These are phyloP conservation scores for Rhagium mordax DNA, from an alignment of 2,888 invertebrate species.

Conservation along the genomic window DNA sequence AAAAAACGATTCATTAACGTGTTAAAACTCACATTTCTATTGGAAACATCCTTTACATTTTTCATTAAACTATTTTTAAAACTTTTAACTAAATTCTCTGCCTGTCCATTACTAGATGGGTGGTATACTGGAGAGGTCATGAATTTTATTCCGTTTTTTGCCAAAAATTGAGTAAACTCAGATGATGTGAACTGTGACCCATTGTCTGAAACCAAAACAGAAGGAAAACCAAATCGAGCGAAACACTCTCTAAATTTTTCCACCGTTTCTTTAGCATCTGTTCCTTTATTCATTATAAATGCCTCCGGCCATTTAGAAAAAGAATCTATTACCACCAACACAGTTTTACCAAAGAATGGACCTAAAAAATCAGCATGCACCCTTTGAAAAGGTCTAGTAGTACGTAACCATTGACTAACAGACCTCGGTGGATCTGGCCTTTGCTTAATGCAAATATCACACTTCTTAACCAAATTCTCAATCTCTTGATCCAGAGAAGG, in stretches of 20 bases:
- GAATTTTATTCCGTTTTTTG: neutral
- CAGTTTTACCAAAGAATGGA: constrained; percentile 20
- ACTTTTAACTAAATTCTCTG: constrained; percentile 15
- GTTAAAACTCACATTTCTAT: constrained; percentile 23
- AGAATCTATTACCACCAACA: constrained; percentile 25
- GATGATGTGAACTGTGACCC: neutral
- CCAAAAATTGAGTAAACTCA: neutral
- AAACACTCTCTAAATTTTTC: neutral
- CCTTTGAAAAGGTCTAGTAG: neutral
- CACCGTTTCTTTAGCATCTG: neutral
- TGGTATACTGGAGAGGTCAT: neutral
- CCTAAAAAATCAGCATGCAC: constrained; percentile 36
- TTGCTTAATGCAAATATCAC: neutral
- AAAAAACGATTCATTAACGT: constrained; percentile 10
- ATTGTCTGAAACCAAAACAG: neutral
- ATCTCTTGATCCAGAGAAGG: constrained; percentile 4
- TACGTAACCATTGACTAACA: neutral
- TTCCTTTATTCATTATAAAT: neutral
- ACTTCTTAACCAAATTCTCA: constrained; percentile 15
- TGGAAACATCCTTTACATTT: constrained; percentile 1
- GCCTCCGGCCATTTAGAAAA: constrained; percentile 15
- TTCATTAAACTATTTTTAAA: neutral
- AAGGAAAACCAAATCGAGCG: neutral
- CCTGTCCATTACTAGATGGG: constrained; percentile 11
- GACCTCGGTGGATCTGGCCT: neutral